These are phyloP conservation scores for Mionectes olivaceus DNA, from an alignment of 2,797 vertebrate genomes.

Conservation along the genomic window DNA sequence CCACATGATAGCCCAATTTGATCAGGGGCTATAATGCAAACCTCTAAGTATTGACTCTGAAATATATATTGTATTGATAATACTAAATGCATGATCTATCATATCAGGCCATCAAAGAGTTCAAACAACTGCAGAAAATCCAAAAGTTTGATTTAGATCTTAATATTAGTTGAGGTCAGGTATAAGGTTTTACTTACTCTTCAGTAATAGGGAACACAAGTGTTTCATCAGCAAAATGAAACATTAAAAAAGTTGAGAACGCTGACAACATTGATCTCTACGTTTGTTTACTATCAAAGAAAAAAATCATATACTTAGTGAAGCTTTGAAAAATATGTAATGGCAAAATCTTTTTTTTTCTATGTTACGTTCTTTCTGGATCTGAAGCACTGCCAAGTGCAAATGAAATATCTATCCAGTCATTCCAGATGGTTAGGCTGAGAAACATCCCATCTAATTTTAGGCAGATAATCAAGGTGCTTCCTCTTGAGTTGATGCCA, in stretches of 20 bases:
- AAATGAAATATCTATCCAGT: not conserved
- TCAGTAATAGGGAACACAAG: not conserved
- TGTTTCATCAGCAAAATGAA: not conserved
- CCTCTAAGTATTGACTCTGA: not conserved
- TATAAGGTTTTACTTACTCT: not conserved
- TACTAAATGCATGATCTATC: not conserved
- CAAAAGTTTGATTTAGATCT: not conserved
- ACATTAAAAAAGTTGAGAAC: not conserved
- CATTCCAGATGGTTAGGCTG: not conserved
- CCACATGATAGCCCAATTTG: not conserved
- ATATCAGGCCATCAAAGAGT: not conserved
- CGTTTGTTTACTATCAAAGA: not conserved
- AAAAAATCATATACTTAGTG: not conserved
- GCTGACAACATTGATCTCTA: not conserved
- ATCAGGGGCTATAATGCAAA: not conserved
- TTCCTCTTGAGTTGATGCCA: not conserved
- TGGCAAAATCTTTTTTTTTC: not conserved
- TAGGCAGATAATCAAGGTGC: not conserved
- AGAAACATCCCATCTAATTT: not conserved
- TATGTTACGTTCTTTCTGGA: not conserved
- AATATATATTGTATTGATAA: not conserved
- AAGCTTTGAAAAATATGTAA: not conserved
- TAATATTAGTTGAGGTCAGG: not conserved
- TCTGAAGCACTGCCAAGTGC: not conserved
- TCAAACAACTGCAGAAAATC: not conserved